Conservation (phyloP, 2,888 invertebrate species). For the Bellardia bayeri region DNA sequence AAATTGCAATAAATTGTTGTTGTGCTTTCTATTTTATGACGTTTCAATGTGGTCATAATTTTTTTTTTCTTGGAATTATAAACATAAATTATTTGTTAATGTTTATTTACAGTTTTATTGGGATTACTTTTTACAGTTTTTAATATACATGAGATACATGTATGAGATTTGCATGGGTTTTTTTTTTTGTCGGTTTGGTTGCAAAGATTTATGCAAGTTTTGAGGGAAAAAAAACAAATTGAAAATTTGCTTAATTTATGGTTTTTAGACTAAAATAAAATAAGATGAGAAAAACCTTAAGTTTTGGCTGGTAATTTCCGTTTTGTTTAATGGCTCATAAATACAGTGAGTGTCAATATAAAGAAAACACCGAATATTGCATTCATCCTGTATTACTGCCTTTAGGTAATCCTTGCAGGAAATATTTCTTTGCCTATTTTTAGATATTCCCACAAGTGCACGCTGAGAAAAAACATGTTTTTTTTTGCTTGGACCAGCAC, state of each 20-base stretch:
- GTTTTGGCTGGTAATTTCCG: too few relatives aligned
- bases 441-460: too few relatives aligned
- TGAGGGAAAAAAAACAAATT: background rate
- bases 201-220: slow-evolving; percentile 22
- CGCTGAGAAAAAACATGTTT: too few relatives aligned
- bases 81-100: slow-evolving; percentile 59
- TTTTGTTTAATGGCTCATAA: too few relatives aligned
- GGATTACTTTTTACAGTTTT: background rate
- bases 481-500: too few relatives aligned
- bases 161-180: background rate
- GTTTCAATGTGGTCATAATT: slow-evolving; percentile 45
- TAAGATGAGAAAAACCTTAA: too few relatives aligned
- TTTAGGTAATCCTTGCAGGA: too few relatives aligned
- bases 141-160: background rate
- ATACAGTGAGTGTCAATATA: too few relatives aligned
- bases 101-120: slow-evolving; percentile 32
- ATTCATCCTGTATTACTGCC: too few relatives aligned
- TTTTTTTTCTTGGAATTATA: slow-evolving; percentile 16
- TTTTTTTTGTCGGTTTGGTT: background rate
- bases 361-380: too few relatives aligned
- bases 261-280: too few relatives aligned
- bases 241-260: background rate
- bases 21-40: background rate
- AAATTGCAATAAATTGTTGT: slow-evolving; percentile 13
- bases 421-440: too few relatives aligned